Base-by-base conservation (phyloP, 2,113 vertebrate species). In the Anoura caudifer region DNA sequence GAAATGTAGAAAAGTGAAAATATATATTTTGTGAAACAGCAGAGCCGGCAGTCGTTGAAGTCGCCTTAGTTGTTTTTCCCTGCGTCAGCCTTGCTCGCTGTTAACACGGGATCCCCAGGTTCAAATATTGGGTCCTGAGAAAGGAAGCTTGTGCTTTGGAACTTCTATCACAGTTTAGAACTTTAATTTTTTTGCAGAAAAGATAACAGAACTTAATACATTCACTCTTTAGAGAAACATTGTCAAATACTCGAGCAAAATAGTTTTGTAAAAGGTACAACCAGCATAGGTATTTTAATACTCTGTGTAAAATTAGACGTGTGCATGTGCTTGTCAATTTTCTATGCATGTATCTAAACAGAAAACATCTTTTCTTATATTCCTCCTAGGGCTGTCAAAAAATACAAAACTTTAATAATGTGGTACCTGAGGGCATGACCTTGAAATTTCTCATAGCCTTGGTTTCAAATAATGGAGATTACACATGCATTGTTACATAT, bases 401-500 rank as follows among this genome's bases (percentile, higher is more conserved):
- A 2, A 79, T 98, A 90, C 2, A 97, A 26, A 41, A 84, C 91
- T 97, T 96, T 88, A 0, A 2, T 5, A 94, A 99, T 2, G 95
- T 98, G 9, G 1, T 96, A 13, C 95, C 98, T 6, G 84, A 94
- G 0, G 98, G 97, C 16, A 7, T 97, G 87, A 89, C 47, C 4
- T 96, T 99, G 67, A 89, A 84, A 45, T 97, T 99, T 10, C 24
- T 85, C 83, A 22, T 97, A 81, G 98, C 99, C 96, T 3, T 90
- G 17, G 33, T 63, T 0, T 3, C 0, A 0, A 98, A 98, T 4
- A 88, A 96, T n/a, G 99, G 98, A 6, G 95, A 98, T 13, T 99
- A 99, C 89, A 99, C 98, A 3, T 99, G 99, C 54, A 96, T 98
- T 10, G 99, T 99, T 28, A 98, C 95, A 1, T 99, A 99, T 96